Percentiles rank a stretch among this genome's conserved stretches.
phyloP scores from a whole-genome alignment of 64 coral and sea anemone genomes.

The Pocillopora verrucosa region DNA sequence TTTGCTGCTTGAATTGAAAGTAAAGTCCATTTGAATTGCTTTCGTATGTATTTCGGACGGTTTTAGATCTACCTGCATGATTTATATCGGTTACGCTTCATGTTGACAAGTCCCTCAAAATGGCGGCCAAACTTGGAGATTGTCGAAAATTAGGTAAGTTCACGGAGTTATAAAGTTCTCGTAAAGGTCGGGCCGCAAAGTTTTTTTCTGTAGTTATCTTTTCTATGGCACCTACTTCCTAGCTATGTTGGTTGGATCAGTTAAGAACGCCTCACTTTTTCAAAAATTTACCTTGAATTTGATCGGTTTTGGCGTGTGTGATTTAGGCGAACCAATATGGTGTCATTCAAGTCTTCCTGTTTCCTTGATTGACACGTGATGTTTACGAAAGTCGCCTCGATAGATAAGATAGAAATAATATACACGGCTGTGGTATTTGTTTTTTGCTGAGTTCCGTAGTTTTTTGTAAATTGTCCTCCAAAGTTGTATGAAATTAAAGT shows the following conservation, averaged over 20 bases:
- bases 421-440: background rate
- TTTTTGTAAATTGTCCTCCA: constrained; percentile 12
- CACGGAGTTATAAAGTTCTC: constrained; percentile 14
- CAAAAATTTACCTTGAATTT: constrained; percentile 11
- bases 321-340: background rate
- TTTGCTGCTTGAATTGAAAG: no score
- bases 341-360: background rate
- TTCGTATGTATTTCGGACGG: no score
- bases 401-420: background rate
- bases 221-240: constrained; percentile 16
- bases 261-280: constrained; percentile 17
- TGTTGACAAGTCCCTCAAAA: background rate
- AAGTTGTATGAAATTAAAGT: constrained; percentile 5
- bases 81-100: no score
- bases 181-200: constrained; percentile 8
- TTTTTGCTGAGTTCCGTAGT: background rate
- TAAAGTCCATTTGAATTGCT: no score
- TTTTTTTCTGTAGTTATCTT: constrained; percentile 18
- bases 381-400: background rate
- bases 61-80: no score
- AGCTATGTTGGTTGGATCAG: constrained; percentile 10
- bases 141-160: constrained; percentile 6
- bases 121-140: background rate
- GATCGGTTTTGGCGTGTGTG: background rate
- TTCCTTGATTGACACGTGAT: background rate